Evolutionary conservation across 1,140 invertebrate species (phyloP).

Genomic region (Colletes latitarsis): DNA sequence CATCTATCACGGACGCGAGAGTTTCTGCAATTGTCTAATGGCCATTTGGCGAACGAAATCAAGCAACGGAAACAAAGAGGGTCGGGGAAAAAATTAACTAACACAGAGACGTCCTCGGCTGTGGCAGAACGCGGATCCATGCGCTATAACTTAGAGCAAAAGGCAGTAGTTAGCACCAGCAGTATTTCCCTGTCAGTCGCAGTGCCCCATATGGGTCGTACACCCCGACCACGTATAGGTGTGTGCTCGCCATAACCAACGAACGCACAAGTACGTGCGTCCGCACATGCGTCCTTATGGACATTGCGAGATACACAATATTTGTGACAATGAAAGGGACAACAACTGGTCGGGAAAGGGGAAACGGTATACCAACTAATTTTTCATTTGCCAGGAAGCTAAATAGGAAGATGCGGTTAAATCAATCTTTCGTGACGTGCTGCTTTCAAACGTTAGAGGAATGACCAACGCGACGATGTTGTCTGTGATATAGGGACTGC

Average conservation of each 20-base stretch:
- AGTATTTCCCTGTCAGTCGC: constrained; percentile 64
- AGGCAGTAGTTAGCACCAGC: constrained; percentile 62
- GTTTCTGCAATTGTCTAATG: not conserved
- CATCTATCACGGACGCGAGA: not conserved
- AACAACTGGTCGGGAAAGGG: no score
- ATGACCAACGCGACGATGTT: no score
- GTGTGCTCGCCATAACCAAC: constrained; percentile 37
- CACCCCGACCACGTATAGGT: constrained; percentile 30
- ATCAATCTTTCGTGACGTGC: no score
- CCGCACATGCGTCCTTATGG: constrained; percentile 35
- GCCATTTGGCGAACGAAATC: not conserved
- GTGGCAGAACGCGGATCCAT: constrained; percentile 36
- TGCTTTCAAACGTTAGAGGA: no score
- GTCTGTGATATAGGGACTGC: no score
- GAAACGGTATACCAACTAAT: no score
- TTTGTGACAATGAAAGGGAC: not conserved
- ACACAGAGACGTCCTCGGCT: not conserved
- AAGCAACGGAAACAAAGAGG: not conserved
- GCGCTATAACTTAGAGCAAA: constrained; percentile 64
- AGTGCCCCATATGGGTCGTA: constrained; percentile 52
- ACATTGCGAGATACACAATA: constrained; percentile 25
- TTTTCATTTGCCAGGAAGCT: no score
- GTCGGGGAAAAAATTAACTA: constrained; percentile 23
- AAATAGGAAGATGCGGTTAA: not conserved
- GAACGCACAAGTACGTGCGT: constrained; percentile 28